Evolutionary conservation across 2,888 invertebrate genomes (phyloP).

Genomic region (Diabrotica balteata): DNA sequence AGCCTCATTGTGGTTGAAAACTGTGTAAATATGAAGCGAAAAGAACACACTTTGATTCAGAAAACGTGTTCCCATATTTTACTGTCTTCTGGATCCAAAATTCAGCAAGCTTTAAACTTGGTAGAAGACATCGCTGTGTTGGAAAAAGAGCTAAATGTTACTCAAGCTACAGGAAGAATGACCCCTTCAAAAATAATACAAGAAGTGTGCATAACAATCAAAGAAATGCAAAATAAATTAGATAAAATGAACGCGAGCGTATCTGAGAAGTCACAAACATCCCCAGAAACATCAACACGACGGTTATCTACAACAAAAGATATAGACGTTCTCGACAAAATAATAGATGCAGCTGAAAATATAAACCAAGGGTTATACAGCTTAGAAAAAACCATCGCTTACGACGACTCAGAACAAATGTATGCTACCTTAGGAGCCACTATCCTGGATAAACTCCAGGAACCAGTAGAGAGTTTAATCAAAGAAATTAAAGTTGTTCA

Average conservation of each 20-base stretch:
- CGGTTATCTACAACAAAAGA: conserved; percentile 33
- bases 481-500: conserved; percentile 53
- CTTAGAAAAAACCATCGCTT: conserved; percentile 43
- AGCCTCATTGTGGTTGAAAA: conserved; percentile 72
- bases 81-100: conserved; percentile 66
- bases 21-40: conserved; percentile 72
- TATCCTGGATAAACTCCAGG: conserved; percentile 51
- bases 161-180: conserved; percentile 54
- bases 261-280: conserved; percentile 45
- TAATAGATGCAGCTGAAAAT: conserved; percentile 57
- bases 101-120: conserved; percentile 65
- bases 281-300: conserved; percentile 47
- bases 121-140: conserved; percentile 63
- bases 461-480: conserved; percentile 50
- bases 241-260: conserved; percentile 50
- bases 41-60: conserved; percentile 72
- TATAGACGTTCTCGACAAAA: conserved; percentile 38
- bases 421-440: conserved; percentile 44
- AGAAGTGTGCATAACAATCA: conserved; percentile 65
- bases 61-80: conserved; percentile 73
- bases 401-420: conserved; percentile 45
- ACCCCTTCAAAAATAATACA: conserved; percentile 59
- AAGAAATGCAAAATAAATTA: conserved; percentile 66
- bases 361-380: conserved; percentile 59
- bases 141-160: conserved; percentile 58